Percentiles rank a stretch among this genome's conserved stretches.
Evolutionary conservation across 92 coral and sea anemone genomes (phyloP).

Genomic region (Phenganax subtilis): DNA sequence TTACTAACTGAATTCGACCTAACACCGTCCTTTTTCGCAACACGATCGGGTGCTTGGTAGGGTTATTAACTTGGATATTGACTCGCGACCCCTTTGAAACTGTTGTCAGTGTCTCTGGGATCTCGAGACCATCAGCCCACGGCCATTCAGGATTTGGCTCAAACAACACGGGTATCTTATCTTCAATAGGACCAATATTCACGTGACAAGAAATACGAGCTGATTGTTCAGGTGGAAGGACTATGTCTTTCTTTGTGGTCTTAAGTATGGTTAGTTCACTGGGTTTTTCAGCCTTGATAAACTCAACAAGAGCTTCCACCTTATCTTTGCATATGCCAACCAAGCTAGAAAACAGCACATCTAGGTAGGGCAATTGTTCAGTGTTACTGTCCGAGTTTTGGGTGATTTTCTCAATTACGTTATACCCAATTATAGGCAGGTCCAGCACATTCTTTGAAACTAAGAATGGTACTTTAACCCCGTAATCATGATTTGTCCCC

Average conservation of each 20-base stretch:
- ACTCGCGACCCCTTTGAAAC: constrained; percentile 21
- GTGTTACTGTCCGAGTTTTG: constrained; percentile 18
- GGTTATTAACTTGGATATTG: constrained; percentile 14
- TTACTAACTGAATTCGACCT: constrained; percentile 43
- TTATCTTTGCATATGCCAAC: constrained; percentile 30
- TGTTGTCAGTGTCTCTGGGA: constrained; percentile 52
- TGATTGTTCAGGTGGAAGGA: constrained; percentile 47
- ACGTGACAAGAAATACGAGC: constrained; percentile 54
- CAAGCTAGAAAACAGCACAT: constrained; percentile 44
- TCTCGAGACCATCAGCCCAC: constrained; percentile 50
- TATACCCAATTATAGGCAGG: constrained; percentile 59
- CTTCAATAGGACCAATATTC: constrained; percentile 44
- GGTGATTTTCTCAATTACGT: constrained; percentile 53
- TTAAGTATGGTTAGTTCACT: constrained; percentile 28
- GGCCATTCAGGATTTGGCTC: constrained; percentile 53
- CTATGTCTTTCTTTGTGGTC: constrained; percentile 38
- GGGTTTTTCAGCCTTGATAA: constrained; percentile 25
- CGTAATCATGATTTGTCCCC: constrained; percentile 32
- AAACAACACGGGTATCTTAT: constrained; percentile 52
- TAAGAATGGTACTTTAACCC: constrained; percentile 48
- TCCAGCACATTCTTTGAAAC: constrained; percentile 45
- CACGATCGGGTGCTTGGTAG: constrained; percentile 6
- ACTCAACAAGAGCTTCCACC: constrained; percentile 41
- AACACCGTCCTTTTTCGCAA: constrained; percentile 43
- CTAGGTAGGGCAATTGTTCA: constrained; percentile 26